Evolutionary conservation across 1,140 invertebrate genomes (phyloP).

Genomic region (Pemphigus obesinymphae): DNA sequence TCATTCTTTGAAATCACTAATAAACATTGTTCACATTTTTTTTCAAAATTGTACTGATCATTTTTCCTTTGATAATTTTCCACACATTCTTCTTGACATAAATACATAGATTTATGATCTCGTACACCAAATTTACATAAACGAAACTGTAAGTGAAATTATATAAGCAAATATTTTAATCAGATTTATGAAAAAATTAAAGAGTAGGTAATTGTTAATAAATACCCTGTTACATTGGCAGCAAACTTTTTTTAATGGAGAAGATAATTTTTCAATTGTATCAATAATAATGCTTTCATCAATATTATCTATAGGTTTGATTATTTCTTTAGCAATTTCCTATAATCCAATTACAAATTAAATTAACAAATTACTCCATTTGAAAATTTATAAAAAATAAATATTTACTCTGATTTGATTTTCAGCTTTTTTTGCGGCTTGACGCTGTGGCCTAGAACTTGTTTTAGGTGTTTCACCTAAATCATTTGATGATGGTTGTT

Average conservation of each 20-base stretch:
- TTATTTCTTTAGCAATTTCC: slow-evolving; percentile 32
- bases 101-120: slow-evolving; percentile 52
- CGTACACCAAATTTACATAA: slow-evolving; percentile 54
- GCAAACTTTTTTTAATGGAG: slow-evolving; percentile 18
- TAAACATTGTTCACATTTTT: slow-evolving; percentile 16
- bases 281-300: slow-evolving; percentile 29
- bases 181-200: slow-evolving; percentile 14
- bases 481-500: slow-evolving; percentile 23
- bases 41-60: background rate
- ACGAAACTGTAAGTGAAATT: slow-evolving; percentile 49
- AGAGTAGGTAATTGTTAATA: slow-evolving; percentile 45
- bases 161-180: background rate
- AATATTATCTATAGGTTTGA: slow-evolving; percentile 20
- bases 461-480: slow-evolving; percentile 42
- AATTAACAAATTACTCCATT: no score
- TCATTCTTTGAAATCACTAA: background rate
- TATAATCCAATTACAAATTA: background rate
- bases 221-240: slow-evolving; percentile 36
- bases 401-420: slow-evolving; percentile 48
- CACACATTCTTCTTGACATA: slow-evolving; percentile 54
- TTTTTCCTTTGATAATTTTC: slow-evolving; percentile 46
- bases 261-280: slow-evolving; percentile 8
- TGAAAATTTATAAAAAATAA: no score
- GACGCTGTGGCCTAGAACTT: slow-evolving; percentile 44
- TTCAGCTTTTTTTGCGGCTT: slow-evolving; percentile 48